Evolutionary conservation across 1,140 invertebrate species (phyloP), one percentile per base, ranked within the genome.

Genomic region (Arctopsyche grandis): DNA sequence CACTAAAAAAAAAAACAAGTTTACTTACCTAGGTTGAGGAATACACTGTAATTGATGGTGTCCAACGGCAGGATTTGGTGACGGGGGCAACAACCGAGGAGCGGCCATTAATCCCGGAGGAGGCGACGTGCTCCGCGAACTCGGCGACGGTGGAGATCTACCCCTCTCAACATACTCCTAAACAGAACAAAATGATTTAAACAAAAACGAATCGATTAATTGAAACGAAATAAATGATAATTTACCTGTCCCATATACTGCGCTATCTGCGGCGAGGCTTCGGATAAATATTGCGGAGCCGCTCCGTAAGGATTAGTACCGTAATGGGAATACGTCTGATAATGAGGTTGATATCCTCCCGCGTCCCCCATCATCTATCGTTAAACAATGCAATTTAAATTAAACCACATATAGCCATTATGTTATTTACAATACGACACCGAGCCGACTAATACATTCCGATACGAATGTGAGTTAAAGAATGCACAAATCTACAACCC

Each of bases 271-370:
- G 84, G 81, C 1, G 86, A 83, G 1, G 83, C 84, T 58, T 88
- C 88, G 1, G 88, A 86, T 83, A 88, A 84, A 81, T 88, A 88
- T 0, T 86, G 84, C 0, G 86, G 85, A 48, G 87, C 87, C 3
- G 87, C 84, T 3, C 85, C 85, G 75, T 88, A 88, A 12, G 87
- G 85, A 21, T 84, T 83, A 19, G 85, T 84, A 29, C 86, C 88
- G 83, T 89, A 89, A 82, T 89, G 88, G 4, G 85, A 87, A 82
- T 89, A 89, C 0, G 86, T 86, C 66, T 87, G 87, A 77, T 89
- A 89, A 80, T 89, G 81, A 4, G 81, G 79, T 56, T 82, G 81
- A 75, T 82, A 82, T 12, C 81, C 81, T 9, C 79, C 81, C 0
- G 77, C 79, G 29, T 80, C 81, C 14, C 79, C 79, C 81, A 82